Percentiles rank a stretch among this genome's conserved stretches.
These are phyloP conservation scores for Gymnogyps californianus DNA, from an alignment of 2,113 vertebrate species.

Conservation along the genomic window DNA sequence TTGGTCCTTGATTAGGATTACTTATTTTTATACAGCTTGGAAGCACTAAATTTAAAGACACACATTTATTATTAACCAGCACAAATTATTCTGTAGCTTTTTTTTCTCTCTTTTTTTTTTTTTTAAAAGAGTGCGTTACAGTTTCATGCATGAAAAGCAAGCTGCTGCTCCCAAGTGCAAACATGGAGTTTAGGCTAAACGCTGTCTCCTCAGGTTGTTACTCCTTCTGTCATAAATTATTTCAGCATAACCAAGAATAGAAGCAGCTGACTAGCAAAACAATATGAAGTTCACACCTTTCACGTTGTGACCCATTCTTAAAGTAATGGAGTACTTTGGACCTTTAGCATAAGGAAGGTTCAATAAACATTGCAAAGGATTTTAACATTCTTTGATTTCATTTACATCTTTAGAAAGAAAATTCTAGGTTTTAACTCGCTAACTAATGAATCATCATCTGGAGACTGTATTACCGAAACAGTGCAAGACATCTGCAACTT, in stretches of 20 bases:
- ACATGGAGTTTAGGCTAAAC: not conserved
- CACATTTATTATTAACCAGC: slow-evolving; percentile 39
- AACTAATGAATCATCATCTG: slow-evolving; percentile 13
- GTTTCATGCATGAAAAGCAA: slow-evolving; percentile 50
- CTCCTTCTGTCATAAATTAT: not conserved
- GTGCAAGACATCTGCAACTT: not conserved
- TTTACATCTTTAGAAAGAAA: slow-evolving; percentile 58
- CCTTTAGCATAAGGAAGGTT: slow-evolving; percentile 64
- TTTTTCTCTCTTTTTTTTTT: not conserved
- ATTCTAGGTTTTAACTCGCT: not conserved
- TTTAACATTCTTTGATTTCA: slow-evolving; percentile 74
- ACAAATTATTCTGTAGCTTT: slow-evolving; percentile 3
- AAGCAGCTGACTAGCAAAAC: slow-evolving; percentile 24
- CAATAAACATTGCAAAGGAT: slow-evolving; percentile 30
- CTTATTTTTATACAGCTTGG: slow-evolving; percentile 42
- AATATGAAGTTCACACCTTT: not conserved
- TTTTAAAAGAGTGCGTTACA: not conserved
- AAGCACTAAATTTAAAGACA: slow-evolving; percentile 65
- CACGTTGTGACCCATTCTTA: not conserved
- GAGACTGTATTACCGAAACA: slow-evolving; percentile 35
- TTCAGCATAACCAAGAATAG: not conserved
- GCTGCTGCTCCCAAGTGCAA: slow-evolving; percentile 26
- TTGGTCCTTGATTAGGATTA: slow-evolving; percentile 73
- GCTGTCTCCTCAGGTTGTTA: not conserved
- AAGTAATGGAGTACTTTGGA: slow-evolving; percentile 61